These are phyloP conservation scores for Bactericera cockerelli DNA, from an alignment of 1,140 invertebrate species.

Conservation along the genomic window DNA sequence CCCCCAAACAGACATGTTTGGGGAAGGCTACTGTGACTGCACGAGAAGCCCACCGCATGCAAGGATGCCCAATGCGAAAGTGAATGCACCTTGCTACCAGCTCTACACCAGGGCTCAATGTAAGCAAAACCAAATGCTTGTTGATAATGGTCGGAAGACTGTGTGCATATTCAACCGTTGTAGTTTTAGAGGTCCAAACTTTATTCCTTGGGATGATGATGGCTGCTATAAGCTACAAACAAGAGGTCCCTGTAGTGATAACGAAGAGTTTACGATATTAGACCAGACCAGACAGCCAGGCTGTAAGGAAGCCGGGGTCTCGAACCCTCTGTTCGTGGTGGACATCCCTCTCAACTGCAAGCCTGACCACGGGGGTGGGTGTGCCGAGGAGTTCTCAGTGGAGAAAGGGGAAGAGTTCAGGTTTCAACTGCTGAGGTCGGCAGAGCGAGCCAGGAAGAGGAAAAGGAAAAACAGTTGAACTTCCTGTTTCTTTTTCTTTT, in stretches of 20 bases:
- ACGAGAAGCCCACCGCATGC: background rate
- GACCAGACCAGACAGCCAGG: conserved; percentile 1
- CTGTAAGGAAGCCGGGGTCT: background rate
- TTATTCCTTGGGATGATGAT: background rate
- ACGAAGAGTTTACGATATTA: background rate
- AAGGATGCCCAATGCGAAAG: background rate
- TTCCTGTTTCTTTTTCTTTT: too few species aligned
- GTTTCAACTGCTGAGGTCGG: background rate
- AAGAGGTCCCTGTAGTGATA: background rate
- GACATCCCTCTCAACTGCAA: background rate
- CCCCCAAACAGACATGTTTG: background rate
- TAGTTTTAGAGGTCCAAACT: background rate
- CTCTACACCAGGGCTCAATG: background rate
- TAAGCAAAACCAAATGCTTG: background rate
- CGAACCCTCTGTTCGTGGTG: conserved; percentile 4
- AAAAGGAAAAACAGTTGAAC: conserved; percentile 5
- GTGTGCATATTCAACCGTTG: background rate
- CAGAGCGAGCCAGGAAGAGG: background rate
- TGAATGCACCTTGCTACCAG: background rate
- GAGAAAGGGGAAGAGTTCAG: background rate
- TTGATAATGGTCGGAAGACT: background rate
- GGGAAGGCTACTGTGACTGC: conserved; percentile 7
- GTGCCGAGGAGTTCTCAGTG: conserved; percentile 2
- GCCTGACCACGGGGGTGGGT: background rate
- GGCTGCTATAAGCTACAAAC: background rate